These are phyloP conservation scores for Pachyuromys duprasi DNA, from an alignment of 2,797 vertebrate species.

Conservation along the genomic window DNA sequence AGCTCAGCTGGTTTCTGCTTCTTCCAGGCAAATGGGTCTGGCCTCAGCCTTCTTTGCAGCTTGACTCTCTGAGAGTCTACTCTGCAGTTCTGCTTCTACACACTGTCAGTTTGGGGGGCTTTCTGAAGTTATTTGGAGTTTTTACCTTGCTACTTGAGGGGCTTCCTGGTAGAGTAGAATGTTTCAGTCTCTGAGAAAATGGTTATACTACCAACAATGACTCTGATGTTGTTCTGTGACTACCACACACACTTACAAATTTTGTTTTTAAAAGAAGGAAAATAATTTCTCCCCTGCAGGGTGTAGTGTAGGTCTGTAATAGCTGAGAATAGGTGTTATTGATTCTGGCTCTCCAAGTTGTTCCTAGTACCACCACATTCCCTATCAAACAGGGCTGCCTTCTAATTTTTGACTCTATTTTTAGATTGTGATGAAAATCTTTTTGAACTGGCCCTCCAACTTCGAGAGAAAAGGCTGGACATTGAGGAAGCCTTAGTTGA, in stretches of 20 bases:
- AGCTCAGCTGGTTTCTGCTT: not conserved
- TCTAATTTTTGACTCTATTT: conserved; percentile 43
- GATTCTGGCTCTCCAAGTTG: not conserved
- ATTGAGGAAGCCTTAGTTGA: conserved; percentile 91
- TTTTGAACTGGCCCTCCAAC: conserved; percentile 90
- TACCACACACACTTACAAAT: not conserved
- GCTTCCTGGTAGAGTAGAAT: not conserved
- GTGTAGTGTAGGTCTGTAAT: not conserved
- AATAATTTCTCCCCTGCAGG: not conserved
- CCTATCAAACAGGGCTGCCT: not conserved
- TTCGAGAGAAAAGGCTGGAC: conserved; percentile 91
- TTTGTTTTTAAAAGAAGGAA: not conserved
- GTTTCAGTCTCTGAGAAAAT: not conserved
- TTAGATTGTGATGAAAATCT: conserved; percentile 91
- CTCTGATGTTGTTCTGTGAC: not conserved
- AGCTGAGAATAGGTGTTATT: not conserved
- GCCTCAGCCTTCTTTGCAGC: not conserved
- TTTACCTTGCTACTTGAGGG: not conserved
- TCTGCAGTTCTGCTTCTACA: not conserved
- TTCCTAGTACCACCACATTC: not conserved
- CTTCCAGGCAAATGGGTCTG: not conserved
- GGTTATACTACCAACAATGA: not conserved
- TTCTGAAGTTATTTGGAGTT: not conserved
- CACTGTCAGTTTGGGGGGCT: not conserved
- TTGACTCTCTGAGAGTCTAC: not conserved